Evolutionary conservation across 37 sponge, comb jelly and placozoan species (phyloP), one percentile per base, ranked within the genome.

Genomic region (Ephydatia muelleri): DNA sequence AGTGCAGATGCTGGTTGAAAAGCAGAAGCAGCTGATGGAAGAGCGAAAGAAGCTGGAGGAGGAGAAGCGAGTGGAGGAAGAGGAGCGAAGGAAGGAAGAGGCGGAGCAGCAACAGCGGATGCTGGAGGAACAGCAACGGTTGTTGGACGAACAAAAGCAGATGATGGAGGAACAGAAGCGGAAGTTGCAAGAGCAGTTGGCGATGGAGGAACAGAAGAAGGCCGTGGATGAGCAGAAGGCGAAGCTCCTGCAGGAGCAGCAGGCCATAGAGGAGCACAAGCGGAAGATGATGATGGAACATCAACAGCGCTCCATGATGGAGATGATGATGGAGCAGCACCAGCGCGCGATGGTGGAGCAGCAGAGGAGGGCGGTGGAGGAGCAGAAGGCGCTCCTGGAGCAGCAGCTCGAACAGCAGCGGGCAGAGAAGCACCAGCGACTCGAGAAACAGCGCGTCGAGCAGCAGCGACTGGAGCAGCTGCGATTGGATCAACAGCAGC

Each of bases 191-290:
- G 86, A 78, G 16, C 78, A 77, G 64, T 70, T 72, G 57, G 73
- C 74, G 0, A 38, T 39, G 19, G 85, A 89, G 77, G 34, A 36
- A 37, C 85, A 88, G 31, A 88, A 87, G 81, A 65, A 73, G 70
- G 84, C 78, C 16, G 0, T 89, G 69, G 74, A 84, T 66, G 80
- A 89, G 57, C 85, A 89, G 27, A 88, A 92, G 85, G 70, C 34
- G 70, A 72, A 82, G 78, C 71, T 78, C 2, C 65, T 85, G 73
- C 80, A 70, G 32, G 82, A 85, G 68, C 70, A 68, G 30, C 84
- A 84, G 72, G 68, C 76, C 14, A 47, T 80, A 57, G 85, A 81
- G 11, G 88, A 90, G 78, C 87, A 86, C 21, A 88, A 83, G 73
- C 23, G 69, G 77, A 83, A 90, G 82, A 81, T 80, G 40, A 66